Conservation (phyloP, 2,113 vertebrate species). For the Cricetomys ansorgei region DNA sequence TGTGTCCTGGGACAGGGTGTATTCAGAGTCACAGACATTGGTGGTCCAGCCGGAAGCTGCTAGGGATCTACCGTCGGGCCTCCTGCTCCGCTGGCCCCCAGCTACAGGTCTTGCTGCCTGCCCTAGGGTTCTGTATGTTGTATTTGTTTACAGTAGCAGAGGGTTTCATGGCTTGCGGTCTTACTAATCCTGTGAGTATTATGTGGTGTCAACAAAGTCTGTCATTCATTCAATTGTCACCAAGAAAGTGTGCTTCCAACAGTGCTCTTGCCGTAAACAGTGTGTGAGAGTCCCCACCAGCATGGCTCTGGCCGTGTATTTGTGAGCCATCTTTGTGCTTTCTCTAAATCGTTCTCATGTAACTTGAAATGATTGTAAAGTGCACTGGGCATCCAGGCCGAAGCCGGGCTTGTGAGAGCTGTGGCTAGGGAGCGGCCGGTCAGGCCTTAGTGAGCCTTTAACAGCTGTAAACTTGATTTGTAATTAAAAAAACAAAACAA, state of each 20-base stretch:
- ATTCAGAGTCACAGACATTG: slow-evolving; percentile 22
- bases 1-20: neutral
- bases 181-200: too few species aligned
- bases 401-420: neutral
- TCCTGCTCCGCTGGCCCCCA: too few species aligned
- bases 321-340: slow-evolving; percentile 45
- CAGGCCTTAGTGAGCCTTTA: slow-evolving; percentile 40
- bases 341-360: neutral
- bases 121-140: neutral
- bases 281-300: neutral
- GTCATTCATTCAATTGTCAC: neutral
- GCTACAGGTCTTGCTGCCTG: neutral
- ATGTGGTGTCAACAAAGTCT: too few species aligned
- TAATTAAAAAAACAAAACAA: slow-evolving; percentile 76
- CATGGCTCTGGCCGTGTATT: neutral
- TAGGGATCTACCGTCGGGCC: neutral
- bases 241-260: neutral
- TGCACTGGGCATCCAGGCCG: neutral
- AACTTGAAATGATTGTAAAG: slow-evolving; percentile 6
- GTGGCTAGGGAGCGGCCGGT: neutral
- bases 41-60: neutral
- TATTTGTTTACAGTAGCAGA: neutral
- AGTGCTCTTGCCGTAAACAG: neutral
- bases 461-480: slow-evolving; percentile 73
- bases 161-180: too few species aligned